Conservation (phyloP, 2,113 vertebrate species). For the Halcyon malimbica region DNA sequence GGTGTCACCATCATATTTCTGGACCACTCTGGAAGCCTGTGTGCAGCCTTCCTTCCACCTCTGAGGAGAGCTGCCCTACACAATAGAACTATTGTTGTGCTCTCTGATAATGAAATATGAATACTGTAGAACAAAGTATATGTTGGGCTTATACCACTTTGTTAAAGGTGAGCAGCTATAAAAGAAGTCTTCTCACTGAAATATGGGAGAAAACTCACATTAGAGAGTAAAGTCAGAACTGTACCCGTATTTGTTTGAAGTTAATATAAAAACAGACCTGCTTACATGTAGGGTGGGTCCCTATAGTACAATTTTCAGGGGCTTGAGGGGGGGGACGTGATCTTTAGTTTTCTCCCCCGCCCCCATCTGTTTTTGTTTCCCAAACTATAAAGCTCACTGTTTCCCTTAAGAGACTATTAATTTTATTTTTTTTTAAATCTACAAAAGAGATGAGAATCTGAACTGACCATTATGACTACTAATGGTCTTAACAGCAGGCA, state of each 20-base stretch:
- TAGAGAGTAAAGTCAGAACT: not conserved
- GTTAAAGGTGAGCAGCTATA: not conserved
- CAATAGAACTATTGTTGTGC: slow-evolving; percentile 58
- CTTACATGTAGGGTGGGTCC: not conserved
- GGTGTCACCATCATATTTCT: slow-evolving; percentile 58
- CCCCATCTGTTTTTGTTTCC: not conserved
- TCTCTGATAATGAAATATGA: slow-evolving; percentile 18
- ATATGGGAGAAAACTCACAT: not conserved
- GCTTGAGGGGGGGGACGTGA: not conserved
- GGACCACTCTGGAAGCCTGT: slow-evolving; percentile 57
- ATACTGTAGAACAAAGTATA: not conserved
- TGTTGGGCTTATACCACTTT: not conserved
- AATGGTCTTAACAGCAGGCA: not conserved
- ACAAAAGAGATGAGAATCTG: not conserved
- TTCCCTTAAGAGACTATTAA: not conserved
- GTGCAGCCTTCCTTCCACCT: slow-evolving; percentile 66
- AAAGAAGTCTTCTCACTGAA: not conserved
- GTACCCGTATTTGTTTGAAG: not conserved
- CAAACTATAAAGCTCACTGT: not conserved
- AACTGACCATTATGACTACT: not conserved
- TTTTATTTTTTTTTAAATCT: not conserved
- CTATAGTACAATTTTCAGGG: not conserved
- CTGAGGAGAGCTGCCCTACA: slow-evolving; percentile 8
- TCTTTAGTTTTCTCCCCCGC: not conserved
- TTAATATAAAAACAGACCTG: not conserved